Conservation (phyloP, 1,140 invertebrate genomes). For the Drosophila virilis region DNA sequence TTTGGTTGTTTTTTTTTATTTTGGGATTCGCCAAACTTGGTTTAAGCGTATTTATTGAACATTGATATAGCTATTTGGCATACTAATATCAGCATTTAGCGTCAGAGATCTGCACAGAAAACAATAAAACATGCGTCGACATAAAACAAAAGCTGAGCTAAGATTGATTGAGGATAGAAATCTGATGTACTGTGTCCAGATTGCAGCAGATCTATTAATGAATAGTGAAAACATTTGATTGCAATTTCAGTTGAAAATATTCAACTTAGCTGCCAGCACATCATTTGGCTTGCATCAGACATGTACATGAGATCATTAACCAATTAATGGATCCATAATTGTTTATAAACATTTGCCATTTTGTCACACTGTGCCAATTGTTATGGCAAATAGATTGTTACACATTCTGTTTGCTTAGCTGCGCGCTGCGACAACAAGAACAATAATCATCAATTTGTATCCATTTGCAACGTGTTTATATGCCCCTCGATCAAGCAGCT, state of each 20-base stretch:
- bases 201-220: not conserved
- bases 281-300: conserved; percentile 16
- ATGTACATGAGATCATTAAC: conserved; percentile 28
- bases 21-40: conserved; percentile 21
- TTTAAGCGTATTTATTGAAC: not conserved
- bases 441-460: conserved; percentile 41
- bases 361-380: conserved; percentile 45
- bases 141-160: not conserved
- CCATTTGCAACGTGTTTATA: conserved; percentile 36
- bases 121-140: conserved; percentile 41
- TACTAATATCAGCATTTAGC: conserved; percentile 66
- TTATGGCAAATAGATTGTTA: conserved; percentile 55
- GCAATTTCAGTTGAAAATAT: no score
- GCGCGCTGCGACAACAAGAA: conserved; percentile 22
- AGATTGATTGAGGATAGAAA: conserved; percentile 18
- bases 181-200: not conserved
- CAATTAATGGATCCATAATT: conserved; percentile 12
- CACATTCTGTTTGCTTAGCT: conserved; percentile 55
- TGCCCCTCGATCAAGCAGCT: conserved; percentile 64
- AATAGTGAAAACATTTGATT: not conserved
- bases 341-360: not conserved
- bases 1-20: conserved; percentile 29
- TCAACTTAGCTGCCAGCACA: not conserved
- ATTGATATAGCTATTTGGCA: conserved; percentile 33
- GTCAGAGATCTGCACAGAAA: conserved; percentile 40